Base-by-base conservation (phyloP, 2,797 vertebrate species). In the Lophura swinhoii region DNA sequence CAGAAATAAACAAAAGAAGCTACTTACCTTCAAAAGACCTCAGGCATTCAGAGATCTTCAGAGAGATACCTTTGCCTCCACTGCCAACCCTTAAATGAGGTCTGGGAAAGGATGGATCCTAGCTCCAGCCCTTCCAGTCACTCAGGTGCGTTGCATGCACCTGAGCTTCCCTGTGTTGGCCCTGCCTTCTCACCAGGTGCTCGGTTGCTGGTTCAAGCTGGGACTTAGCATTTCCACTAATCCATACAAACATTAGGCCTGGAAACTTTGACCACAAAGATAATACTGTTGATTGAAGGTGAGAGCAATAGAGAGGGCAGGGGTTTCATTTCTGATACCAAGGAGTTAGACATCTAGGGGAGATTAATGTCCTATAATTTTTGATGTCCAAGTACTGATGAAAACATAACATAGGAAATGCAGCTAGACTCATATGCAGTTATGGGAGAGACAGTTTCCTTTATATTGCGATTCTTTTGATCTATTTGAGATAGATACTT, bases 311-410 rank as follows among this genome's bases (percentile, higher is more conserved):
- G n/a, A 44, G 21, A n/a, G 29, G 8, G 22, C 23, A 73, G 56
- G 48, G 87, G 43, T 59, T 6, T 3, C 60, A 13, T 14, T 87
- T 82, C 43, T 62, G 59, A 79, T 59, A 51, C 58, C 74, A 92
- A 87, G 37, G 17, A 82, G 37, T 17, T 58, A 63, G 69, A 63
- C 69, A 62, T 7, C 24, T 63, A 66, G 12, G 15, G 78, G 46
- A n/a, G 55, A 84, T 87, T 90, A 87, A 70, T 43, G 51, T 33
- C 39, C 39, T 73, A n/a, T 55, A 87, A 76, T 79, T 87, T 82
- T 67, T 89, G 18, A 63, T 60, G 35, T 79, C 51, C 63, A 82
- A 80, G 58, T 49, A 60, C 18, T 87, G 48, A 83, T 68, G 59
- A 87, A 89, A 87, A 58, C 28, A 7, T 64, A 67, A 67, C 29